phyloP scores from a whole-genome alignment of 2,113 vertebrate species.

The Onychostoma macrolepis region DNA sequence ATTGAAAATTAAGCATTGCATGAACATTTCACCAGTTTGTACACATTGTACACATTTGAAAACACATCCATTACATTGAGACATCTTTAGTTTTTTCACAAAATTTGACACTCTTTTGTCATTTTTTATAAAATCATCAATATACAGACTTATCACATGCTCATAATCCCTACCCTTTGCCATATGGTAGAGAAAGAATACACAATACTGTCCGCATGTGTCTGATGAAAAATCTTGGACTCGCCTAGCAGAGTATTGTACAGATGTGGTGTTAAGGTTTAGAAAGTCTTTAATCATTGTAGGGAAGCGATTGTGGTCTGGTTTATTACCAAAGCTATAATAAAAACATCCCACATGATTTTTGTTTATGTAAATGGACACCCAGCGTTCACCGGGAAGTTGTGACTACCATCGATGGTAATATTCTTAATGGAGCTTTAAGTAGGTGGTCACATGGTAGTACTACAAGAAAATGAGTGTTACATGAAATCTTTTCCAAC shows the following conservation, averaged over 20 bases:
- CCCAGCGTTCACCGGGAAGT: not conserved
- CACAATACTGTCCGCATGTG: not conserved
- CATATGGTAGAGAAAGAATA: conserved; percentile 2
- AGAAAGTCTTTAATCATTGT: not conserved
- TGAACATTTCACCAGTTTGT: not conserved
- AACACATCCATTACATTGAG: not conserved
- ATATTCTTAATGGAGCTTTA: not conserved
- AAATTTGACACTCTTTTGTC: not conserved
- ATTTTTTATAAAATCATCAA: not conserved
- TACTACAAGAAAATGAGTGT: not conserved
- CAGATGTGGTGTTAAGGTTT: too few species aligned
- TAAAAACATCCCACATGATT: not conserved
- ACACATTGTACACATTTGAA: not conserved
- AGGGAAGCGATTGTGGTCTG: not conserved
- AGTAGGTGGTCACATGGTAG: not conserved
- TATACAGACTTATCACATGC: not conserved
- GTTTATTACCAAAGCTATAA: not conserved
- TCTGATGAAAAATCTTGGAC: conserved; percentile 4
- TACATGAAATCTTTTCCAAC: not conserved
- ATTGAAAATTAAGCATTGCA: not conserved
- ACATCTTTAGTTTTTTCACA: not conserved
- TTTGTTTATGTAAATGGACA: not conserved
- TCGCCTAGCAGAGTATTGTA: not conserved
- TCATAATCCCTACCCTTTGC: not conserved
- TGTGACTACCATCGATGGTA: too few species aligned